A percentile compares a stretch with the other conserved stretches of the same genome.
Conservation (phyloP, 2,888 invertebrate species). For the Notodonta ziczac region DNA sequence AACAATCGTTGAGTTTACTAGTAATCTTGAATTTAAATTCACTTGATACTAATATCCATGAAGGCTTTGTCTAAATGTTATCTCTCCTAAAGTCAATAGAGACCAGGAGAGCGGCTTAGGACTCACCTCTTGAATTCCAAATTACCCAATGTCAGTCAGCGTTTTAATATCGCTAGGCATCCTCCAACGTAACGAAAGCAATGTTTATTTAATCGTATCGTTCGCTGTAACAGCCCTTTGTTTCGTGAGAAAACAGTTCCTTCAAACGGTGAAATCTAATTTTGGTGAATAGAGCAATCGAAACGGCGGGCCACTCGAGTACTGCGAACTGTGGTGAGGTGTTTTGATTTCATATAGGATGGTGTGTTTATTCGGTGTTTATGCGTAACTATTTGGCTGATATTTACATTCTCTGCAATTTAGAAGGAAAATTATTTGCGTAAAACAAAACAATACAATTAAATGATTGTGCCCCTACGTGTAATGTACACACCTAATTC, state of each 20-base stretch:
- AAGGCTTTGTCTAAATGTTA: background rate
- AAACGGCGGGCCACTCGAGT: conserved; percentile 32
- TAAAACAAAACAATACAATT: too few relatives aligned
- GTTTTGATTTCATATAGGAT: conserved; percentile 38
- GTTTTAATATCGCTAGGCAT: conserved; percentile 25
- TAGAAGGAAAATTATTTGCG: too few relatives aligned
- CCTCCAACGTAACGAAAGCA: conserved; percentile 23
- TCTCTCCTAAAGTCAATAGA: background rate
- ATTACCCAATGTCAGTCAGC: conserved; percentile 2
- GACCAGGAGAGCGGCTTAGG: background rate
- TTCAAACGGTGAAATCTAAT: conserved; percentile 49
- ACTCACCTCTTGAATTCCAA: conserved; percentile 4
- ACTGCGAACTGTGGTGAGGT: conserved; percentile 20
- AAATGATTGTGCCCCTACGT: too few relatives aligned
- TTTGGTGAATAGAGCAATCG: conserved; percentile 39
- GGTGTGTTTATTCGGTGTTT: background rate
- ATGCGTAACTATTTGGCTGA: too few relatives aligned
- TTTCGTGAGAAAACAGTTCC: conserved; percentile 48
- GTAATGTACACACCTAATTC: too few relatives aligned
- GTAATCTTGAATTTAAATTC: background rate
- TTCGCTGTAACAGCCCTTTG: conserved; percentile 38
- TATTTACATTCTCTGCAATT: too few relatives aligned
- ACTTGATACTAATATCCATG: background rate
- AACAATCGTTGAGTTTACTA: too few relatives aligned
- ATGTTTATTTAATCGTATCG: conserved; percentile 48